Percentiles rank a stretch among this genome's conserved stretches.
Evolutionary conservation across 2,113 vertebrate species (phyloP).

Genomic region (Atherinomorus stipes): DNA sequence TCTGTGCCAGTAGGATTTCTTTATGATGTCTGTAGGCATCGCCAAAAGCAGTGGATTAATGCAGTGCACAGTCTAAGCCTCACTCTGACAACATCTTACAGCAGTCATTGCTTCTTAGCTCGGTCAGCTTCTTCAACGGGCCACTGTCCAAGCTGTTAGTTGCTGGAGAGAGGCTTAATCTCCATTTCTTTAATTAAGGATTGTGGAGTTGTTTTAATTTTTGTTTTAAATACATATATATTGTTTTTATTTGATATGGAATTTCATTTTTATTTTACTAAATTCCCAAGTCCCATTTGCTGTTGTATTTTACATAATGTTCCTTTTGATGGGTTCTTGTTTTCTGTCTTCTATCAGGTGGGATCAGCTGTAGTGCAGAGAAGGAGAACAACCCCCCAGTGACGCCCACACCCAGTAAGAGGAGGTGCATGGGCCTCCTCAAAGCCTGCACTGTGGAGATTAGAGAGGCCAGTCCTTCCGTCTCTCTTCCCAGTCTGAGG

Average conservation of each 20-base stretch:
- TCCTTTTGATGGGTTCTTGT: constrained; percentile 9
- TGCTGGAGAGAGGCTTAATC: constrained; percentile 21
- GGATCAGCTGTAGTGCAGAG: constrained; percentile 25
- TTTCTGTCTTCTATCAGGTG: constrained; percentile 52
- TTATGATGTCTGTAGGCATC: constrained; percentile 49
- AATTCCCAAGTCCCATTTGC: constrained; percentile 32
- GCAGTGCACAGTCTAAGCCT: constrained; percentile 13
- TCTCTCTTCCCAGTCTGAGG: constrained; percentile 22
- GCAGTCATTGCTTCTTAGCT: constrained; percentile 18
- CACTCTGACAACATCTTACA: constrained; percentile 37
- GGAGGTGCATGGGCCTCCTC: constrained; percentile 56
- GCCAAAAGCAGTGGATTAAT: constrained; percentile 50
- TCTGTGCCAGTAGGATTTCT: constrained; percentile 47
- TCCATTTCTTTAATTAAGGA: constrained; percentile 7
- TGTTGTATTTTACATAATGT: constrained; percentile 33
- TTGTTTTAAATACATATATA: background rate
- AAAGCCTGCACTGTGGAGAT: constrained; percentile 67
- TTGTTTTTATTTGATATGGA: constrained; percentile 10
- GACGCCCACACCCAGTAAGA: constrained; percentile 69
- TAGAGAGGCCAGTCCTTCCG: constrained; percentile 53
- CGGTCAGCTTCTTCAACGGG: constrained; percentile 32
- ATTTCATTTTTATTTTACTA: constrained; percentile 19
- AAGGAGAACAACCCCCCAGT: constrained; percentile 75
- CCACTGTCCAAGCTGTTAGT: constrained; percentile 26
- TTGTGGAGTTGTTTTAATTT: background rate